phyloP scores from a whole-genome alignment of 1,140 invertebrate species.

The Brachionus sp. region DNA sequence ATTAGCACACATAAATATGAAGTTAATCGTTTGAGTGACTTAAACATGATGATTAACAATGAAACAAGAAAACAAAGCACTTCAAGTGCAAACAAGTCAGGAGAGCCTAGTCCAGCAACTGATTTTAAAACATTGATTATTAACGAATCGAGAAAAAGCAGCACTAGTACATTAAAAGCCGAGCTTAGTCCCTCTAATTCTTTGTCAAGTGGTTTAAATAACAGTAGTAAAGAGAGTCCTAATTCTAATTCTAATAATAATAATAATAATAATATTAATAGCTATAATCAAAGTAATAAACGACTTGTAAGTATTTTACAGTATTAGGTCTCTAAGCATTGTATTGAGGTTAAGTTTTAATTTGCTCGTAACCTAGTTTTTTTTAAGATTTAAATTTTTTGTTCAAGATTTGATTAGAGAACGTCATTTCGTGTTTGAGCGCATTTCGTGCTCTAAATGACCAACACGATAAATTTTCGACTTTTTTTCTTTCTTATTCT shows the following conservation, averaged over 20 bases:
- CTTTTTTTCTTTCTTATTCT: neutral
- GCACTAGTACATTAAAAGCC: neutral
- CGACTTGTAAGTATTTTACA: constrained; percentile 43
- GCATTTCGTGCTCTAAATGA: neutral
- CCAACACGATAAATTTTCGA: neutral
- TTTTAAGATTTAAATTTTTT: neutral
- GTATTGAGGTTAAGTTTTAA: constrained; percentile 23
- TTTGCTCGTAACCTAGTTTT: constrained; percentile 2
- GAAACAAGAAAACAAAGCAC: neutral
- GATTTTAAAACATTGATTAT: neutral
- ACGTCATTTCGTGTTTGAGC: neutral
- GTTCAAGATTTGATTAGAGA: neutral
- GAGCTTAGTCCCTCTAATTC: neutral
- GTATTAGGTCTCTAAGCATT: neutral
- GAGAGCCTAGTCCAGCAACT: neutral
- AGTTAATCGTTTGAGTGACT: neutral
- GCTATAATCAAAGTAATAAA: constrained; percentile 21
- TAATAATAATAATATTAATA: neutral
- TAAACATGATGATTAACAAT: too few species aligned
- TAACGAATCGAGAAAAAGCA: neutral
- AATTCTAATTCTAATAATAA: neutral
- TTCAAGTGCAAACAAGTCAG: neutral
- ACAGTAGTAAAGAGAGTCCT: neutral
- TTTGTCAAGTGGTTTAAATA: constrained; percentile 5
- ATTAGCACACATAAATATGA: neutral